Percentiles rank a stretch among this genome's conserved stretches.
Evolutionary conservation across 2,113 vertebrate genomes (phyloP).

Genomic region (Dendrocopos noguchii): DNA sequence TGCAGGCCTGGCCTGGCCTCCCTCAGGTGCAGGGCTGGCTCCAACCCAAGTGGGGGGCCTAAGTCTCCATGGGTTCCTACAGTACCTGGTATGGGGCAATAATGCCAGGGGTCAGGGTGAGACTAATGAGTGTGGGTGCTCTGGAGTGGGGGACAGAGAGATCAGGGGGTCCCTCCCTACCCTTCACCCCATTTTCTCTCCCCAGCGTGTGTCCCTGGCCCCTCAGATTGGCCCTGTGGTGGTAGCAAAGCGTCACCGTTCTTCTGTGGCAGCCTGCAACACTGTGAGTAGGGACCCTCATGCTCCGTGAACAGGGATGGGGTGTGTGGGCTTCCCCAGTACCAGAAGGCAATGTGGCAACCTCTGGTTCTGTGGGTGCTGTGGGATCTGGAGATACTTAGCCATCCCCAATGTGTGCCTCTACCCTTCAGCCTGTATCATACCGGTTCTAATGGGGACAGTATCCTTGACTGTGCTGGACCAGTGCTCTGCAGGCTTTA

Average conservation of each 20-base stretch:
- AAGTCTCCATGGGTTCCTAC: too few species aligned
- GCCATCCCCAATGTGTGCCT: neutral
- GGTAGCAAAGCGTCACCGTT: conserved; percentile 1
- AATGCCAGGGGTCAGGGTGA: neutral
- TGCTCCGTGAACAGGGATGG: rapidly evolving
- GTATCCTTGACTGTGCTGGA: neutral
- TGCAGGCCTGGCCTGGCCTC: conserved; percentile 30
- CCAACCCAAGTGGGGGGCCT: neutral
- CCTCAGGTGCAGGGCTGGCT: neutral
- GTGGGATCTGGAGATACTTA: neutral
- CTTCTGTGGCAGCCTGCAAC: neutral
- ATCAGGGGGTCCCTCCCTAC: neutral
- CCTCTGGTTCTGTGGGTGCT: neutral
- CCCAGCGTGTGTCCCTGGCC: conserved; percentile 55
- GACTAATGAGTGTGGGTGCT: neutral
- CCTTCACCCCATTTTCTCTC: neutral
- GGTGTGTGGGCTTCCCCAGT: neutral
- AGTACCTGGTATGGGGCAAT: neutral
- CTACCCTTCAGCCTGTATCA: neutral
- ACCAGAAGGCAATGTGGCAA: neutral
- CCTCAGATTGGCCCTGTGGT: conserved; percentile 43
- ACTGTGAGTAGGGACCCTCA: neutral
- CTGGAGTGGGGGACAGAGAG: neutral
- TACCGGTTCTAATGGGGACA: neutral
- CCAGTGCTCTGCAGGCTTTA: neutral